phyloP scores from a whole-genome alignment of 2,113 vertebrate genomes.

The Salvelinus namaycush region DNA sequence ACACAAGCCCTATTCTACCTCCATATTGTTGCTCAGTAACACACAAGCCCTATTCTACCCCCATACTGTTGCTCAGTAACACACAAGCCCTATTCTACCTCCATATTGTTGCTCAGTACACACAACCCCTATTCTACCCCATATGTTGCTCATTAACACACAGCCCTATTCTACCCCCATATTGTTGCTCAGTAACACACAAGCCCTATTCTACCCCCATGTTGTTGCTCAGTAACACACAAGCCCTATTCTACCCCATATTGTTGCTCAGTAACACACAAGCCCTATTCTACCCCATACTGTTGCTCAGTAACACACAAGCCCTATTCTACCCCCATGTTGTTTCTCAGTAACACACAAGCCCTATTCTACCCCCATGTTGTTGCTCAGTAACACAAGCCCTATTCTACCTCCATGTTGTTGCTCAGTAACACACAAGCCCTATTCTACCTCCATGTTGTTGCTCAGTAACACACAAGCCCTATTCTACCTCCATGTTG shows the following conservation, averaged over 20 bases:
- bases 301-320: no score
- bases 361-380: no score
- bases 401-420: slow-evolving; percentile 6
- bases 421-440: slow-evolving; percentile 7
- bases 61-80: slow-evolving; percentile 17
- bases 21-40: slow-evolving; percentile 17
- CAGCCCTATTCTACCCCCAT: slow-evolving; percentile 14
- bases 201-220: slow-evolving; percentile 11
- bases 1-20: slow-evolving; percentile 16
- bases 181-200: slow-evolving; percentile 23
- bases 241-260: slow-evolving; percentile 12
- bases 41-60: slow-evolving; percentile 18
- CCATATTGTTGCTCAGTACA: slow-evolving; percentile 19
- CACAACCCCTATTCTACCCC: slow-evolving; percentile 16
- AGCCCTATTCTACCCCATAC: no score
- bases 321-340: no score
- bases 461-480: neutral
- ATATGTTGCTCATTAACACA: no score
- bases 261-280: no score
- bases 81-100: slow-evolving; percentile 17
- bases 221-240: slow-evolving; percentile 24
- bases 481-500: no score
- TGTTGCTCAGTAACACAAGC: neutral
- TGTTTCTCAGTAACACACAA: no score
- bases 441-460: slow-evolving; percentile 18